A percentile compares a stretch with the other conserved stretches of the same genome.
These are phyloP conservation scores for Sitta europaea DNA, from an alignment of 2,113 vertebrate genomes.

Conservation along the genomic window DNA sequence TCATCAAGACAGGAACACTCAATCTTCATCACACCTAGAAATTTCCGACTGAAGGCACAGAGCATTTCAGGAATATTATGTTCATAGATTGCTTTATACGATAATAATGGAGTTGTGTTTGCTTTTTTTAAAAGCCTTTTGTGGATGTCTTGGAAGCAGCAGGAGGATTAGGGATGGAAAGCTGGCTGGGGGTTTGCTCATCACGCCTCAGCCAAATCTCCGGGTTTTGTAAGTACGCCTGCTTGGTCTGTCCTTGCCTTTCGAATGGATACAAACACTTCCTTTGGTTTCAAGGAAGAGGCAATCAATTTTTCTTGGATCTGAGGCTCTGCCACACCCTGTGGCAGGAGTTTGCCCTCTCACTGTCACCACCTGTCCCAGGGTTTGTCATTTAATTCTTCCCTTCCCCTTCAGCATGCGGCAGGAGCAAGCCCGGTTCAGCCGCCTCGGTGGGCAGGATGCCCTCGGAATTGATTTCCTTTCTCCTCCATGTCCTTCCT, in stretches of 20 bases:
- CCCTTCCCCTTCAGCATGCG: not conserved
- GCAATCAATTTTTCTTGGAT: not conserved
- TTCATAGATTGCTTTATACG: not conserved
- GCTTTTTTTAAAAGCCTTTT: not conserved
- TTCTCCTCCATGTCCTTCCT: not conserved
- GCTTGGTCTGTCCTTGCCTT: not conserved
- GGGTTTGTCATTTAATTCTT: not conserved
- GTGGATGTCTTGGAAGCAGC: not conserved
- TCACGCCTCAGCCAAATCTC: accelerated
- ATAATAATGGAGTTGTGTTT: not conserved
- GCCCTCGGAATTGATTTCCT: not conserved
- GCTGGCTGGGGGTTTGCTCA: not conserved
- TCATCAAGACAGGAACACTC: not conserved
- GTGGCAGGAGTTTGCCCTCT: not conserved
- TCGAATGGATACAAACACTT: not conserved
- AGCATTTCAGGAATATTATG: not conserved
- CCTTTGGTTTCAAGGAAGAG: not conserved
- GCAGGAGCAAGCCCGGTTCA: accelerated
- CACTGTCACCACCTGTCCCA: not conserved
- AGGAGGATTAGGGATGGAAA: not conserved
- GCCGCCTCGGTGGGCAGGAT: not conserved
- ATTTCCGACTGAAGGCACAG: not conserved
- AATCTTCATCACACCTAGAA: not conserved
- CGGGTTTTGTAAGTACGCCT: not conserved
- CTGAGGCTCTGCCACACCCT: not conserved